A percentile compares a stretch with the other conserved stretches of the same genome.
These are phyloP conservation scores for Dasyornis broadbenti DNA, from an alignment of 2,113 vertebrate genomes.

Conservation along the genomic window DNA sequence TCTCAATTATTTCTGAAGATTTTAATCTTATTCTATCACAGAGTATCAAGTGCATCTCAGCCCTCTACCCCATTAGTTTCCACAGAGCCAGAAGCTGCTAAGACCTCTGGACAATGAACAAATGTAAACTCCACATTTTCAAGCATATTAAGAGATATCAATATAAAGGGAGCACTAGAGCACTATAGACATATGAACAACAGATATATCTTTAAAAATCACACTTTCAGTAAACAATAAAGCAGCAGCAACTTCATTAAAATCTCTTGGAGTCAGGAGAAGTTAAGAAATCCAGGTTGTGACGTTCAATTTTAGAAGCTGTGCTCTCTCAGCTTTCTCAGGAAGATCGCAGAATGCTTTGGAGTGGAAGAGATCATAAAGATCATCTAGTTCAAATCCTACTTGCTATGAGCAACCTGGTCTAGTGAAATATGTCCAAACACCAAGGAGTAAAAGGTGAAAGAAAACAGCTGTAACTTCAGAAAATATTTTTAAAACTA, in stretches of 20 bases:
- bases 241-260: not conserved
- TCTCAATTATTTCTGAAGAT: slow-evolving; percentile 35
- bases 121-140: not conserved
- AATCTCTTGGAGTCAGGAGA: not conserved
- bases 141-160: not conserved
- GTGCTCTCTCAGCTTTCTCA: not conserved
- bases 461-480: not conserved
- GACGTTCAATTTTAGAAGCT: not conserved
- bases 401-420: not conserved
- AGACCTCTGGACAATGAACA: not conserved
- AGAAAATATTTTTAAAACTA: not conserved
- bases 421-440: not conserved
- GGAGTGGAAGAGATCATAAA: not conserved
- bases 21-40: slow-evolving; percentile 18
- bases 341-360: not conserved
- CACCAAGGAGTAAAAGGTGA: not conserved
- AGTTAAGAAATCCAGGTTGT: not conserved
- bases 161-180: not conserved
- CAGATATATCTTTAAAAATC: not conserved
- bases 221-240: not conserved
- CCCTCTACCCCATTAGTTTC: not conserved
- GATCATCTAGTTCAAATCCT: not conserved
- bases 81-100: not conserved
- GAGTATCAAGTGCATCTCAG: not conserved
- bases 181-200: not conserved